A percentile compares a stretch with the other conserved stretches of the same genome.
These are phyloP conservation scores for Hypsibius dujardini DNA, from an alignment of 1,140 invertebrate genomes.

Conservation along the genomic window DNA sequence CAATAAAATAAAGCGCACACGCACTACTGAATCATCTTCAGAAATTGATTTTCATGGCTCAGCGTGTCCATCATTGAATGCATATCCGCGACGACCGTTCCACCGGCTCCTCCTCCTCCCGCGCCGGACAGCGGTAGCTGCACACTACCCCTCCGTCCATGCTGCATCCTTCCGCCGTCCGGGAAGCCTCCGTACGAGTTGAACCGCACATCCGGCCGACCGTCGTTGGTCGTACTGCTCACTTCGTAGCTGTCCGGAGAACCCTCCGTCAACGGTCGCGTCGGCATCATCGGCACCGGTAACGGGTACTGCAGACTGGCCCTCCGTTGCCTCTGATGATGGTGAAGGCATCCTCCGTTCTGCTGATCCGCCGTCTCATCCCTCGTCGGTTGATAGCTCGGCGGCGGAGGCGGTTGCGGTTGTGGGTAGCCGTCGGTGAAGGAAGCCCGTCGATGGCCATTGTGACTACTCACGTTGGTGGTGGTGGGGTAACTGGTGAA, in stretches of 20 bases:
- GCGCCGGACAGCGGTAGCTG: no score
- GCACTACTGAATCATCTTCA: background rate
- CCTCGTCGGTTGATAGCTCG: background rate
- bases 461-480: background rate
- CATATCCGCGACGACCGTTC: background rate
- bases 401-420: background rate
- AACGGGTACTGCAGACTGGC: background rate
- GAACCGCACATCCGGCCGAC: no score
- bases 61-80: background rate
- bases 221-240: slow-evolving; percentile 1
- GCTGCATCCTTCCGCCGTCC: no score
- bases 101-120: no score
- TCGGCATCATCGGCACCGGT: background rate
- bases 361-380: background rate
- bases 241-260: slow-evolving; percentile 14
- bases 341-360: background rate
- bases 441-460: background rate
- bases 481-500: no score
- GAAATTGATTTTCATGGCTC: background rate
- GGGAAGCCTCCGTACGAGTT: background rate
- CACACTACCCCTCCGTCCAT: no score
- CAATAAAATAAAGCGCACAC: no score
- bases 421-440: background rate
- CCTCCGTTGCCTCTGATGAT: slow-evolving; percentile 3
- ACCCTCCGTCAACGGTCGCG: slow-evolving; percentile 5